Base-by-base conservation (phyloP, 2,113 vertebrate species). In the Motacilla alba region DNA sequence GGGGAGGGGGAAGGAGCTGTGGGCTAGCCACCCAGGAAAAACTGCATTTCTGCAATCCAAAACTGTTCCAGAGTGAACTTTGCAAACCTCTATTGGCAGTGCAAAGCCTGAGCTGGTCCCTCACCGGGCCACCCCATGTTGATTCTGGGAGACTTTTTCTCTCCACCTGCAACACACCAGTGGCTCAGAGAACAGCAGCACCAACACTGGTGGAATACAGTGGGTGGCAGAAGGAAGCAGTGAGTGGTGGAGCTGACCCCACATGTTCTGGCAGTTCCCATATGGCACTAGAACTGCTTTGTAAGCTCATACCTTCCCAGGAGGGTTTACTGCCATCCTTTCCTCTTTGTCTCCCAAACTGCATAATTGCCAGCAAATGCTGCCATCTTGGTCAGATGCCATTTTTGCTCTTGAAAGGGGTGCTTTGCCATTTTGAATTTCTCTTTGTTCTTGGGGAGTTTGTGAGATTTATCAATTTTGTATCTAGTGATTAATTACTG, bases 111-210 rank as follows among this genome's bases (percentile, higher is more conserved):
- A 73, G 33, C 27, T 63, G 39, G 39, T 53, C 11, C 27, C 21
- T 46, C 30, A 23, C 39, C 9, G 2, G 33, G 39, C 26, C 21
- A 9, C 5, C 7, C 47, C 0, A 0, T 37, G 27, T 21, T 1
- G 3, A 30, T 44, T 35, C 33, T 0, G 0, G 33, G 26, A 52
- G 31, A 31, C 17, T 43, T 20, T 44, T 63, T 37, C 16, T 72
- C 26, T 62, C 26, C 1, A 2, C 22, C 19, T 33, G 9, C 47
- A 46, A 14, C 39, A 27, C 39, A 27, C 58, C 13, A 9, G 68
- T 37, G 58, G 39, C 27, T 63, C 47, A 26, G 68, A 21, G 33
- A 27, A 37, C 21, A 53, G 67, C 26, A 52, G 31, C 56, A 62
- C 21, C 67, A 52, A 20, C 26, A 11, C 37, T 17, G 26, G 6